A percentile compares a stretch with the other conserved stretches of the same genome.
Evolutionary conservation across 2,113 vertebrate genomes (phyloP).

Genomic region (Aldabrachelys gigantea): DNA sequence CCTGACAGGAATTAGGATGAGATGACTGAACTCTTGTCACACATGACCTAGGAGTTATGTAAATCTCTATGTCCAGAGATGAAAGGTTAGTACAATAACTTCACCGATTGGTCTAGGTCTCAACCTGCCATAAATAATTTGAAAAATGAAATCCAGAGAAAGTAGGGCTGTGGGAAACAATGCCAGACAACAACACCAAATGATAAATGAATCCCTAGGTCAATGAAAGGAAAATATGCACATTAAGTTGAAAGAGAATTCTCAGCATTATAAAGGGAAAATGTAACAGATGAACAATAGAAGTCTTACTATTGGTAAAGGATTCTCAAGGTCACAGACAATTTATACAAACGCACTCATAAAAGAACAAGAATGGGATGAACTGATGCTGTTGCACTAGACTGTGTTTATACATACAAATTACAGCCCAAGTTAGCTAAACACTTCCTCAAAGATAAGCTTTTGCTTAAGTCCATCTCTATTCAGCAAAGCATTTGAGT

Average conservation of each 20-base stretch:
- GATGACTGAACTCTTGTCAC: neutral
- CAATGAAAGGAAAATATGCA: neutral
- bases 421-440: neutral
- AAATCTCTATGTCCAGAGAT: neutral
- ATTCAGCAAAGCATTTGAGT: neutral
- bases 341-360: neutral
- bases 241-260: neutral
- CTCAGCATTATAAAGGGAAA: neutral
- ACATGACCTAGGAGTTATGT: neutral
- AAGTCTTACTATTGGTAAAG: neutral
- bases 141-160: neutral
- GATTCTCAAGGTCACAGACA: neutral
- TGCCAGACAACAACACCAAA: neutral
- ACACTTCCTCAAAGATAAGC: neutral
- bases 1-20: neutral
- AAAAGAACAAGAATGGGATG: neutral
- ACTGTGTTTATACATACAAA: neutral
- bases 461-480: neutral
- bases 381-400: neutral
- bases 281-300: neutral
- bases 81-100: neutral
- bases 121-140: neutral
- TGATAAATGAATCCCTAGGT: neutral
- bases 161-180: neutral
- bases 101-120: neutral